Base-by-base conservation (phyloP, 2,888 invertebrate genomes). In the Hydriomena furcata region DNA sequence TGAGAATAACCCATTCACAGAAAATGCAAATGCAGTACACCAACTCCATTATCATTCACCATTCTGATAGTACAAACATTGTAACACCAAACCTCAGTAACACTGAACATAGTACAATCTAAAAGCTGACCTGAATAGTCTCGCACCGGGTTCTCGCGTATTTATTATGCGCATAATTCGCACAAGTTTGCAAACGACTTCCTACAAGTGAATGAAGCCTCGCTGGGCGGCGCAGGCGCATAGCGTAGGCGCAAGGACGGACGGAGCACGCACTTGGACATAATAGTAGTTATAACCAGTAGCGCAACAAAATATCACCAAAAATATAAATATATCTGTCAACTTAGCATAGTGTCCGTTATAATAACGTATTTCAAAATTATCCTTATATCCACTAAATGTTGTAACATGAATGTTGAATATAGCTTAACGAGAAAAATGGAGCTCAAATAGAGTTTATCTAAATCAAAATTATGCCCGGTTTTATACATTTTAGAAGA, bases 81-180 rank as follows among this genome's bases (percentile, higher is more conserved):
- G 24, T 45, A 28, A 40, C 30, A 41, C 13, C 12, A 12, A 41
- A 31, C 31, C 4, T 11, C 34, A 13, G 44, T 44, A 28, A 17
- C 17, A 27, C 17, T 8, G n/a, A 27, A 10, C 37, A 31, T 5
- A 13, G 37, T 30, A 36, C 31, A 13, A 24, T 20, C 12, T 38
- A 24, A 32, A 35, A 28, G 6, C 24, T 41, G 48, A 36, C 41
- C 42, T 36, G 30, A 35, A 42, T 42, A 12, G 45, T 38, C 10
- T 20, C 11, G 38, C 32, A 35, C 28, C 21, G 7, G n/a, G 42
- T 48, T 48, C 42, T 42, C 42, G 25, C 24, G 17, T 42, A 38
- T 52, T 47, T 52, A 47, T 31, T 47, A 52, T 43, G 52, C 43
- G 37, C 47, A 52, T 52, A 48, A 52, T 52, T 52, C 52, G 42